A percentile compares a stretch with the other conserved stretches of the same genome.
These are phyloP conservation scores for Pagrus major DNA, from an alignment of 2,113 vertebrate genomes.

Conservation along the genomic window DNA sequence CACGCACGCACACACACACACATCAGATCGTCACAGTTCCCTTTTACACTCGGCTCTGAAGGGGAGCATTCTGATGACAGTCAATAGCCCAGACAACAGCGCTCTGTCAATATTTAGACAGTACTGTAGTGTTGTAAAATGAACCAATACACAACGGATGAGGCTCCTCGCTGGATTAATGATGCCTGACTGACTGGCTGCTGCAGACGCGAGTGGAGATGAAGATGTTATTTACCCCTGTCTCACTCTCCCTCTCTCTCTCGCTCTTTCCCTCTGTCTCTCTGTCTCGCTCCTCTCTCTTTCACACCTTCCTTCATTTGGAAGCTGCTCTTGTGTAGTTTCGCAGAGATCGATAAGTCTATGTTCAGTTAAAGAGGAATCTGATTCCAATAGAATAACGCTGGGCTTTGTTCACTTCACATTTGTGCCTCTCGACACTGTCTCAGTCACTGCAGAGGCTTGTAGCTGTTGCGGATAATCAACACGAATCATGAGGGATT, in stretches of 20 bases:
- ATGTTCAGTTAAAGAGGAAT: slow-evolving; percentile 83
- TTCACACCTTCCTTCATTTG: slow-evolving; percentile 62
- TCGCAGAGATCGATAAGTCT: slow-evolving; percentile 75
- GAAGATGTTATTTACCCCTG: slow-evolving; percentile 77
- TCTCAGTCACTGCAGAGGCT: slow-evolving; percentile 40
- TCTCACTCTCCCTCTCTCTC: slow-evolving; percentile 31
- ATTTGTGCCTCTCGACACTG: slow-evolving; percentile 55
- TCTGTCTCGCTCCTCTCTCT: slow-evolving; percentile 14
- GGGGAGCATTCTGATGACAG: slow-evolving; percentile 74
- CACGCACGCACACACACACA: slow-evolving; percentile 16
- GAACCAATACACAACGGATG: slow-evolving; percentile 80
- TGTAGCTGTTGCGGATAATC: slow-evolving; percentile 21
- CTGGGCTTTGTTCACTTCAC: slow-evolving; percentile 73
- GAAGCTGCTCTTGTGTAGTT: slow-evolving; percentile 76
- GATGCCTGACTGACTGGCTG: slow-evolving; percentile 79
- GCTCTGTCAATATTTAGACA: slow-evolving; percentile 84
- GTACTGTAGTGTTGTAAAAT: slow-evolving; percentile 79
- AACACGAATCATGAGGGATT: slow-evolving; percentile 30
- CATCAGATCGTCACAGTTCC: slow-evolving; percentile 43
- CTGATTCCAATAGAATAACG: slow-evolving; percentile 81
- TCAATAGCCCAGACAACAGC: slow-evolving; percentile 82
- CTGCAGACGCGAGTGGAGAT: slow-evolving; percentile 67
- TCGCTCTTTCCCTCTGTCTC: slow-evolving; percentile 6
- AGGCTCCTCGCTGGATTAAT: slow-evolving; percentile 81
- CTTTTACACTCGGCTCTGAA: slow-evolving; percentile 58